Evolutionary conservation across 1,140 invertebrate species (phyloP).

Genomic region (Octopus bimaculoides): DNA sequence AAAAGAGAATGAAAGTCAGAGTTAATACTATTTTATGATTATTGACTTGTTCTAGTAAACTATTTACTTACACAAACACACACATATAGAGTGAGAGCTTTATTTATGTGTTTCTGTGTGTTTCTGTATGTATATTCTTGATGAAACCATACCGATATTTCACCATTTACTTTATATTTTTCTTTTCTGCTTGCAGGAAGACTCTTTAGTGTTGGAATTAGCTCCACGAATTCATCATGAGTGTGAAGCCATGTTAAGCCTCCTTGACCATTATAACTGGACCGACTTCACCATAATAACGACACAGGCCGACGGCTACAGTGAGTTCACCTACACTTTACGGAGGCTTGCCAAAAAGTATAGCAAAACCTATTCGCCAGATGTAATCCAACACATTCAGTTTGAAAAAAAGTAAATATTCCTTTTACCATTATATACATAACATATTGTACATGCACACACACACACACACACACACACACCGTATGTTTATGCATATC

Average conservation of each 20-base stretch:
- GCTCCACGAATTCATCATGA: constrained; percentile 92
- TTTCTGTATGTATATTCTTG: not conserved
- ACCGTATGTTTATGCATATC: not conserved
- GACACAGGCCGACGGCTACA: constrained; percentile 83
- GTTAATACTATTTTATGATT: no score
- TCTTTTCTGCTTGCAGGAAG: constrained; percentile 28
- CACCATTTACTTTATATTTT: constrained; percentile 7
- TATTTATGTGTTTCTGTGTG: not conserved
- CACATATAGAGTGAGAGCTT: not conserved
- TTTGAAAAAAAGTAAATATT: constrained; percentile 17
- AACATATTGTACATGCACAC: not conserved
- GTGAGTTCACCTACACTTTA: constrained; percentile 91
- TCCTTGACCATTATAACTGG: constrained; percentile 93
- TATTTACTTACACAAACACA: not conserved
- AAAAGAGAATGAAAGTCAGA: not conserved
- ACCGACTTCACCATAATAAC: constrained; percentile 88
- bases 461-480: not conserved
- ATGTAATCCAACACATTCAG: not conserved
- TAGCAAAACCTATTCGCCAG: constrained; percentile 2
- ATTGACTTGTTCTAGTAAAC: no score
- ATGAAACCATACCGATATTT: not conserved
- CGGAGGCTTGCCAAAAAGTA: constrained; percentile 52
- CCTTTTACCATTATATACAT: not conserved
- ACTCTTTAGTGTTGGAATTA: constrained; percentile 68
- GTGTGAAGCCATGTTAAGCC: constrained; percentile 87